phyloP scores from a whole-genome alignment of 2,888 invertebrate genomes.

The Tuberolachnus salignus region DNA sequence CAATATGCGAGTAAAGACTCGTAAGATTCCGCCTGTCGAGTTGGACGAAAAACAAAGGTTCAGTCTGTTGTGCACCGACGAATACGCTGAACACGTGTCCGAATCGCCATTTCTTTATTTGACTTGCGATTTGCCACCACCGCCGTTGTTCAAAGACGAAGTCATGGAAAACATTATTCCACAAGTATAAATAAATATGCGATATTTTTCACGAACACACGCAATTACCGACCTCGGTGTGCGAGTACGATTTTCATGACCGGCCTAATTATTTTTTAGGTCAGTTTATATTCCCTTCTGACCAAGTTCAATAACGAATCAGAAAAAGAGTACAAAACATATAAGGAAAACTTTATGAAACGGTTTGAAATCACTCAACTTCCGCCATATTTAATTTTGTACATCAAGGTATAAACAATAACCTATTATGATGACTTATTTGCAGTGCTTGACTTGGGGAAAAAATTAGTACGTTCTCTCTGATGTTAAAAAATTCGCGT shows the following conservation, averaged over 20 bases:
- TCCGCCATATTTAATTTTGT: constrained; percentile 93
- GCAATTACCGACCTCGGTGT: not conserved
- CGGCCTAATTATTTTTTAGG: constrained; percentile 65
- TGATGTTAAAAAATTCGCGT: no score
- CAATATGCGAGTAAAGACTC: constrained; percentile 85
- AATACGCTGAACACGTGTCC: constrained; percentile 84
- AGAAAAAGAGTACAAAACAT: constrained; percentile 98
- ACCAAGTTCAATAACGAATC: constrained; percentile 94
- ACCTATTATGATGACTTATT: no score
- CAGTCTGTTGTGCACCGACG: constrained; percentile 77
- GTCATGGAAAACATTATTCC: constrained; percentile 98
- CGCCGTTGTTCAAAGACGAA: constrained; percentile 96
- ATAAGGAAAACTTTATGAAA: constrained; percentile 97
- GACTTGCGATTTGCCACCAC: constrained; percentile 96
- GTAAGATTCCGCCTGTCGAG: constrained; percentile 92
- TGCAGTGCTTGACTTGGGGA: not conserved
- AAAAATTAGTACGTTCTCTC: no score
- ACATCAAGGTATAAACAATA: constrained; percentile 74
- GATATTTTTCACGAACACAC: not conserved
- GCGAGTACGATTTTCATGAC: not conserved
- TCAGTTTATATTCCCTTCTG: constrained; percentile 90
- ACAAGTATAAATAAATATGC: constrained; percentile 69
- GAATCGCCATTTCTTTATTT: constrained; percentile 95
- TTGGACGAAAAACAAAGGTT: constrained; percentile 87
- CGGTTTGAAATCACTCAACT: constrained; percentile 92